Evolutionary conservation across 1,140 invertebrate genomes (phyloP).

Genomic region (Holotrichia oblita): DNA sequence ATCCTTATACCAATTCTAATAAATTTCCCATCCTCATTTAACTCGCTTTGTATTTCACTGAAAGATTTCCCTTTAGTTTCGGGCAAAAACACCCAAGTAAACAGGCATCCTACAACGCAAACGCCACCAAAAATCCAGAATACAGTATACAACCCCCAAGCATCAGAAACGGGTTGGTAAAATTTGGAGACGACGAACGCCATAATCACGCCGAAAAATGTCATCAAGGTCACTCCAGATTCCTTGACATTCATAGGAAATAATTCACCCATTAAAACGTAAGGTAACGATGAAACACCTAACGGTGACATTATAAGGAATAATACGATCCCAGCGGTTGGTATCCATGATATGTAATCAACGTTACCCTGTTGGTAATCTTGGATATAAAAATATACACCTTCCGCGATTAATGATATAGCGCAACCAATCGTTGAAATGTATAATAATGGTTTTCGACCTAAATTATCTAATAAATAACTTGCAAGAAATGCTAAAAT

Average conservation of each 20-base stretch:
- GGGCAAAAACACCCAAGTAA: conserved; percentile 73
- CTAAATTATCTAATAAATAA: conserved; percentile 73
- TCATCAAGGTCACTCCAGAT: conserved; percentile 72
- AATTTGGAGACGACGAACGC: conserved; percentile 78
- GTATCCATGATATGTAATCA: conserved; percentile 65
- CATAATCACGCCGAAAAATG: conserved; percentile 72
- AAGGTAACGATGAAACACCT: conserved; percentile 75
- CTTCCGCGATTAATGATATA: conserved; percentile 64
- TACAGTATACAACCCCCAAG: conserved; percentile 65
- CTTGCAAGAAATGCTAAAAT: conserved; percentile 68
- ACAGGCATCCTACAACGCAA: conserved; percentile 65
- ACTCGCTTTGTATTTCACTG: conserved; percentile 38
- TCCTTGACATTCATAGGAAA: conserved; percentile 75
- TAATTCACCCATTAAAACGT: conserved; percentile 76
- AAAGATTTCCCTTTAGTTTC: conserved; percentile 74
- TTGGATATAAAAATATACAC: conserved; percentile 69
- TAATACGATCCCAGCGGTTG: conserved; percentile 70
- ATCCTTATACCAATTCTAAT: background rate
- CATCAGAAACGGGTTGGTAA: conserved; percentile 68
- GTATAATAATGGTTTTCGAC: conserved; percentile 74
- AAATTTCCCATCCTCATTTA: conserved; percentile 23
- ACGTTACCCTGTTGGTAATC: conserved; percentile 56
- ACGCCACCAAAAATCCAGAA: conserved; percentile 68
- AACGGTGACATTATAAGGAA: conserved; percentile 75
- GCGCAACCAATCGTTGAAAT: conserved; percentile 67